These are phyloP conservation scores for Plebejus argus DNA, from an alignment of 2,888 invertebrate species.

Conservation along the genomic window DNA sequence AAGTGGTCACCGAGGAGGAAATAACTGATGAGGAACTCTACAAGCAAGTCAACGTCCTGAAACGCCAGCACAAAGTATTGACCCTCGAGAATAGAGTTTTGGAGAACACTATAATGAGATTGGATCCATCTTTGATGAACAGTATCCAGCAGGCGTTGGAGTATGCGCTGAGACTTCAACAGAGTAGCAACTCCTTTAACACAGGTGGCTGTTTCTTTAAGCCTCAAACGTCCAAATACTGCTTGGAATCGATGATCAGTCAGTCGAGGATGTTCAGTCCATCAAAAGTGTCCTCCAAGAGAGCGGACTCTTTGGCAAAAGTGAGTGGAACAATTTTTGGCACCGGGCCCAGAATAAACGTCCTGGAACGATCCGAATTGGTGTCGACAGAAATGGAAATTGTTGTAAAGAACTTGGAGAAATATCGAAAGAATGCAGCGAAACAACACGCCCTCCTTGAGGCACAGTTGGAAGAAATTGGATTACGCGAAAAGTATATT, in stretches of 20 bases:
- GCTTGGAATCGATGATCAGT: slow-evolving; percentile 53
- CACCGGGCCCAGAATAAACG: slow-evolving; percentile 68
- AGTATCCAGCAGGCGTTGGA: slow-evolving; percentile 71
- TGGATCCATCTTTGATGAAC: slow-evolving; percentile 69
- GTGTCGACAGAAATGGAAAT: slow-evolving; percentile 75
- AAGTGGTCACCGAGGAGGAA: slow-evolving; percentile 56
- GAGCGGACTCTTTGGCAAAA: slow-evolving; percentile 63
- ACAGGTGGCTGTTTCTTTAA: slow-evolving; percentile 56
- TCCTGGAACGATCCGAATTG: slow-evolving; percentile 75
- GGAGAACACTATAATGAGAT: slow-evolving; percentile 67
- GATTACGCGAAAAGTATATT: slow-evolving; percentile 72
- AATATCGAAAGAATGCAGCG: slow-evolving; percentile 54
- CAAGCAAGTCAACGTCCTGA: slow-evolving; percentile 60
- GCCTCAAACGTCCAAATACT: slow-evolving; percentile 57
- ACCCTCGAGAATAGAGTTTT: slow-evolving; percentile 77
- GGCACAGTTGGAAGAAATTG: slow-evolving; percentile 80
- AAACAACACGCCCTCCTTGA: slow-evolving; percentile 66
- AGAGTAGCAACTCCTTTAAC: slow-evolving; percentile 52
- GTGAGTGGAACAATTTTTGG: slow-evolving; percentile 62
- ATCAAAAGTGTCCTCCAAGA: slow-evolving; percentile 55
- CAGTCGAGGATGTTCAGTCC: slow-evolving; percentile 56
- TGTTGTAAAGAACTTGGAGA: slow-evolving; percentile 56
- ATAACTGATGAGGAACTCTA: slow-evolving; percentile 61
- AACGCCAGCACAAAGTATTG: slow-evolving; percentile 57
- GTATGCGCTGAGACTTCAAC: slow-evolving; percentile 57